Evolutionary conservation across 2,888 invertebrate genomes (phyloP).

Genomic region (Hypercompe scribonia): DNA sequence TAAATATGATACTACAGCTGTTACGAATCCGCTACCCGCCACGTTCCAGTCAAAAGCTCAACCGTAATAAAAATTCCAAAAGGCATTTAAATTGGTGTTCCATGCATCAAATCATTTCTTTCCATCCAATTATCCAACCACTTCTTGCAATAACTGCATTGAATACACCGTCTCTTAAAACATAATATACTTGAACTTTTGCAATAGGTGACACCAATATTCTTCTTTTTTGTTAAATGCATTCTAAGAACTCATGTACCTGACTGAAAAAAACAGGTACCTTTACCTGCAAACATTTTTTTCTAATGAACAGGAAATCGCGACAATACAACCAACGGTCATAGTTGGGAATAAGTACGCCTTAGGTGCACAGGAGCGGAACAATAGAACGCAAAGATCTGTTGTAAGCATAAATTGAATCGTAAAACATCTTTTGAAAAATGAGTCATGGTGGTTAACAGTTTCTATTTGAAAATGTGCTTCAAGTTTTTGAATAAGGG

Average conservation of each 20-base stretch:
- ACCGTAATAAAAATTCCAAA: not conserved
- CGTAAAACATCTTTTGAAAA: constrained; percentile 43
- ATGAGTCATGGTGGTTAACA: constrained; percentile 42
- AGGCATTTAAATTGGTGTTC: not conserved
- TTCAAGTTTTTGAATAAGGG: constrained; percentile 21
- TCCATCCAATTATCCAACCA: constrained; percentile 10
- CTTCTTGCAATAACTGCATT: not conserved
- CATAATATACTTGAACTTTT: constrained; percentile 41
- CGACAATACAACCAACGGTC: constrained; percentile 74
- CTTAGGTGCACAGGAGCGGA: constrained; percentile 31
- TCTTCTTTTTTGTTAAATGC: constrained; percentile 53
- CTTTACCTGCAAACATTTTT: constrained; percentile 64
- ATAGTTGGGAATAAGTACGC: constrained; percentile 60
- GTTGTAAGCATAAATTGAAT: constrained; percentile 49
- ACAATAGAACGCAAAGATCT: constrained; percentile 43
- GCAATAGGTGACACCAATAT: constrained; percentile 40
- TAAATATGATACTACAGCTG: not conserved
- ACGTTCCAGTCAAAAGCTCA: not conserved
- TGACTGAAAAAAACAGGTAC: constrained; percentile 69
- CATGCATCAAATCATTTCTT: constrained; percentile 2
- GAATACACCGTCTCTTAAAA: not conserved
- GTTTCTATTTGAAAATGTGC: constrained; percentile 2
- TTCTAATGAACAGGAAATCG: constrained; percentile 75
- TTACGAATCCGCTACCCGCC: not conserved
- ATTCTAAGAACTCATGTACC: constrained; percentile 47